phyloP scores from a whole-genome alignment of 2,797 vertebrate genomes.

The Hybognathus amarus region DNA sequence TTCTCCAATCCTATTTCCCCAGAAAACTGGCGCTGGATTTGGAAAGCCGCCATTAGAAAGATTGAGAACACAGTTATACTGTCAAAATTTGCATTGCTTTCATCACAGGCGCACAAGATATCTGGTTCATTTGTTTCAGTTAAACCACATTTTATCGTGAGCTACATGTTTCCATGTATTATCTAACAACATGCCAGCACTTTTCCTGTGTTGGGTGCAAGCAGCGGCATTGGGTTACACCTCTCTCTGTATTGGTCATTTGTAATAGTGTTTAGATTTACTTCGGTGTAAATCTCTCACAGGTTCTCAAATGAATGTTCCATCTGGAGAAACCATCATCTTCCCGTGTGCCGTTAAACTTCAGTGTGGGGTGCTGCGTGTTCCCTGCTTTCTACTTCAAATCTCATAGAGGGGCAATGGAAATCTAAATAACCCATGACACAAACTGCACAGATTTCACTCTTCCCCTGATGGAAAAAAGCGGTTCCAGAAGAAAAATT shows the following conservation, averaged over 20 bases:
- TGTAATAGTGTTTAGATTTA: constrained; percentile 62
- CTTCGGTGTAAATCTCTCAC: constrained; percentile 58
- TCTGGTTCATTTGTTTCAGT: constrained; percentile 31
- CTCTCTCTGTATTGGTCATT: constrained; percentile 53
- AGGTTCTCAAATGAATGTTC: constrained; percentile 51
- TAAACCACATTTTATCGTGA: constrained; percentile 32
- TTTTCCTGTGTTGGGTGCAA: constrained; percentile 28
- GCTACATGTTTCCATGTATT: constrained; percentile 48
- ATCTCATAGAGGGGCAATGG: constrained; percentile 52
- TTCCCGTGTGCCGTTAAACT: constrained; percentile 57
- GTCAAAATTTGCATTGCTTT: constrained; percentile 41
- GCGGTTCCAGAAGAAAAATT: constrained; percentile 30
- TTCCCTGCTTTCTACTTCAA: constrained; percentile 52
- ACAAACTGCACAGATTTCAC: constrained; percentile 34
- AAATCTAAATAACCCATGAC: constrained; percentile 58
- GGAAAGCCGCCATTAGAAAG: constrained; percentile 40
- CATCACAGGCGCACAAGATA: constrained; percentile 11
- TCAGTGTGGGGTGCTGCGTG: constrained; percentile 47
- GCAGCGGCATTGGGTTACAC: constrained; percentile 42
- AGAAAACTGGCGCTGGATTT: constrained; percentile 49
- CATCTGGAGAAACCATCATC: constrained; percentile 64
- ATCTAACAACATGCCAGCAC: constrained; percentile 22
- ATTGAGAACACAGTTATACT: constrained; percentile 41
- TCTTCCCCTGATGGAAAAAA: constrained; percentile 41
- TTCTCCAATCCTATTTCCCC: constrained; percentile 35